A percentile compares a stretch with the other conserved stretches of the same genome.
Evolutionary conservation across 2,888 invertebrate species (phyloP).

Genomic region (Thymelicus acteon): DNA sequence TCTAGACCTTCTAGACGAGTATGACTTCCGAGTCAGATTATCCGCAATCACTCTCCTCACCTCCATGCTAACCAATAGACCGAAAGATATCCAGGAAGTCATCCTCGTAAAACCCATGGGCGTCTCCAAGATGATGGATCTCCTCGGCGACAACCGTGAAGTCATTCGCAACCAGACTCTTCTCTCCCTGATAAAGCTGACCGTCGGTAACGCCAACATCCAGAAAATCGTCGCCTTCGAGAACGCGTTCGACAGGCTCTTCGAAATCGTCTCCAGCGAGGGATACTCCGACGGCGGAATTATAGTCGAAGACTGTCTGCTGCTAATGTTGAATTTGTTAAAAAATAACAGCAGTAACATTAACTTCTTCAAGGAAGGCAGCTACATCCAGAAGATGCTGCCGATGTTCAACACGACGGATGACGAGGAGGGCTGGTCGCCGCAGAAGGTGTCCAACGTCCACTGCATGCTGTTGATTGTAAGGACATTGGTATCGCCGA

Average conservation of each 20-base stretch:
- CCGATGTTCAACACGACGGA: slow-evolving; percentile 94
- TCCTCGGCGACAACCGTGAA: slow-evolving; percentile 96
- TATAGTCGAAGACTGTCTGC: slow-evolving; percentile 98
- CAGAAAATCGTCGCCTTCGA: slow-evolving; percentile 99
- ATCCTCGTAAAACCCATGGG: slow-evolving; percentile 97
- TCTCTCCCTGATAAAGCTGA: slow-evolving; percentile 95
- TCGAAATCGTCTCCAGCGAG: slow-evolving; percentile 96
- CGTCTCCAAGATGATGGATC: slow-evolving; percentile 98
- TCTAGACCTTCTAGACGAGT: slow-evolving; percentile 95
- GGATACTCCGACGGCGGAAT: slow-evolving; percentile 98
- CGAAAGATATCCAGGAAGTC: slow-evolving; percentile 94
- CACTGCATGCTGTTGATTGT: slow-evolving; percentile 96
- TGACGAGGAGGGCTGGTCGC: slow-evolving; percentile 92
- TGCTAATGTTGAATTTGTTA: slow-evolving; percentile 95
- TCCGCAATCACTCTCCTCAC: slow-evolving; percentile 95
- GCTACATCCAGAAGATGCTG: slow-evolving; percentile 95
- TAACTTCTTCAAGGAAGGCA: slow-evolving; percentile 99
- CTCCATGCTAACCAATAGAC: slow-evolving; percentile 93
- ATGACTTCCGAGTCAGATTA: slow-evolving; percentile 96
- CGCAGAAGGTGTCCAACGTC: slow-evolving; percentile 97
- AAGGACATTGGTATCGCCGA: slow-evolving; percentile 96
- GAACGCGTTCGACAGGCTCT: slow-evolving; percentile 97
- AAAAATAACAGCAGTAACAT: slow-evolving; percentile 99
- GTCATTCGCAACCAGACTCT: slow-evolving; percentile 98
- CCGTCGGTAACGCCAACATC: slow-evolving; percentile 97